Conservation (phyloP, 2,888 invertebrate genomes). For the Eurytoma californica region DNA sequence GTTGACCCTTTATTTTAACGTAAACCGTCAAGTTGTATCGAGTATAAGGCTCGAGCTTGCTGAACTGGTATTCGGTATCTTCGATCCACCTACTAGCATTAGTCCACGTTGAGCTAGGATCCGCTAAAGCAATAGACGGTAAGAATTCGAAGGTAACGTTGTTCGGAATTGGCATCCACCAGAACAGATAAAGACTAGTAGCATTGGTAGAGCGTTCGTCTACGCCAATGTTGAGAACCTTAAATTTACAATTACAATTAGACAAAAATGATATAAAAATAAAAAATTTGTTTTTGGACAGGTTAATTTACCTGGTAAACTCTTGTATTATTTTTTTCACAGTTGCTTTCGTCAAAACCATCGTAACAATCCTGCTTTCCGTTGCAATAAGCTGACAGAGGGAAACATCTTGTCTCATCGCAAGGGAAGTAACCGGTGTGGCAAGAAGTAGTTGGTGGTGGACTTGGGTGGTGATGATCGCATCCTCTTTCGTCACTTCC, state of each 20-base stretch:
- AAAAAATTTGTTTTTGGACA: no score
- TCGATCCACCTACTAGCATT: constrained; percentile 80
- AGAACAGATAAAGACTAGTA: constrained; percentile 81
- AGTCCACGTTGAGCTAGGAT: constrained; percentile 77
- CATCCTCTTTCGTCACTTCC: constrained; percentile 77
- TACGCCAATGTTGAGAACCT: constrained; percentile 80
- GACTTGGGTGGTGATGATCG: constrained; percentile 62
- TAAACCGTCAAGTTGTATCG: constrained; percentile 89
- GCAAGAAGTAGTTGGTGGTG: constrained; percentile 76
- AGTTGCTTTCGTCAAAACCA: constrained; percentile 84
- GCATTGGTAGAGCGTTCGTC: constrained; percentile 81
- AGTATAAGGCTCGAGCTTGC: constrained; percentile 81
- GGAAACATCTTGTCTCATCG: constrained; percentile 80
- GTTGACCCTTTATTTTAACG: constrained; percentile 79
- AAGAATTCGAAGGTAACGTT: constrained; percentile 79
- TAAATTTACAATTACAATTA: not conserved
- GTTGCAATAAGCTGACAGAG: constrained; percentile 81
- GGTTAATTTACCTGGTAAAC: constrained; percentile 72
- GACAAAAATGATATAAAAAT: not conserved
- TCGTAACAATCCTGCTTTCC: constrained; percentile 84
- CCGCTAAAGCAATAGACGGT: constrained; percentile 80
- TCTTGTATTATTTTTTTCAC: constrained; percentile 75
- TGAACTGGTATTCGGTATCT: constrained; percentile 79
- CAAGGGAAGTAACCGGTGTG: constrained; percentile 78
- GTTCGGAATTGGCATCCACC: constrained; percentile 77